These are phyloP conservation scores for Coptotermes formosanus DNA, from an alignment of 1,140 invertebrate genomes.

Conservation along the genomic window DNA sequence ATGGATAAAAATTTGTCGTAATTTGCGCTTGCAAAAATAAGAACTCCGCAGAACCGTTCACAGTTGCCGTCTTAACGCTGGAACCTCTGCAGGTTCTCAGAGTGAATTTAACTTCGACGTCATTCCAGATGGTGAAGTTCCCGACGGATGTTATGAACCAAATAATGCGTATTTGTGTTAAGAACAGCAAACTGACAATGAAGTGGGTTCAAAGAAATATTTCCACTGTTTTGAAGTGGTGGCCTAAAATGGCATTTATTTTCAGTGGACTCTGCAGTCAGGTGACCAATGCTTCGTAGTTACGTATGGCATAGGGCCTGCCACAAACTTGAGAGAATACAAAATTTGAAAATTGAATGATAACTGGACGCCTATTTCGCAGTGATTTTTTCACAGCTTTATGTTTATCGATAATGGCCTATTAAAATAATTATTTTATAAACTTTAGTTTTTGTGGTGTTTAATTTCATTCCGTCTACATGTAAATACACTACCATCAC, in stretches of 20 bases:
- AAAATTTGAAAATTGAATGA: not conserved
- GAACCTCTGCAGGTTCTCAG: not conserved
- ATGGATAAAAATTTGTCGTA: not conserved
- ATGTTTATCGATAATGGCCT: slow-evolving; percentile 1
- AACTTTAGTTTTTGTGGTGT: not conserved
- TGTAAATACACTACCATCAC: too few relatives aligned
- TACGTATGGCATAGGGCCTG: not conserved
- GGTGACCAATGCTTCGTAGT: not conserved
- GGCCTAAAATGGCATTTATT: not conserved
- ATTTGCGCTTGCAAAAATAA: not conserved
- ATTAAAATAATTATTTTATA: slow-evolving; percentile 3
- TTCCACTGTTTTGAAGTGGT: not conserved
- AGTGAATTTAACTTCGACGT: not conserved
- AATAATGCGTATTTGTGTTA: not conserved
- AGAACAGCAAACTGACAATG: not conserved
- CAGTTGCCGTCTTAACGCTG: not conserved
- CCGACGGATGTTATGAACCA: not conserved
- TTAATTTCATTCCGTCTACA: not conserved
- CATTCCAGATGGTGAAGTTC: not conserved
- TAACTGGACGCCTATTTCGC: not conserved
- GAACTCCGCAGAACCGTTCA: too few relatives aligned
- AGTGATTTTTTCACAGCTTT: not conserved
- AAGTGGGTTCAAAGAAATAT: not conserved
- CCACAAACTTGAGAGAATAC: not conserved
- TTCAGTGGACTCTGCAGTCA: not conserved